These are phyloP conservation scores for Caenorhabditis sinica DNA, from an alignment of 2,888 invertebrate genomes.

Conservation along the genomic window DNA sequence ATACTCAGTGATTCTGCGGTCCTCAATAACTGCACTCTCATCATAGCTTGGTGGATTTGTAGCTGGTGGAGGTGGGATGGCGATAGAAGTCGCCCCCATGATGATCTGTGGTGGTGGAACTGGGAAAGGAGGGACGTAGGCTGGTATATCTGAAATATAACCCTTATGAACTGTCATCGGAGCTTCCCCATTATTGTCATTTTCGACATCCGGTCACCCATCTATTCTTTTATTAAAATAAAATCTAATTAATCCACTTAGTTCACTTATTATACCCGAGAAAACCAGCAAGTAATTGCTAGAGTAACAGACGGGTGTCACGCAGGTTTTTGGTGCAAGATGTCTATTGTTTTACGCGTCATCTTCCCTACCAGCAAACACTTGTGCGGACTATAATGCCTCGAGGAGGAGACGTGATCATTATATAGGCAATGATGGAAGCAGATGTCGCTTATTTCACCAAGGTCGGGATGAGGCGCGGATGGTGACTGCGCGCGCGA, in stretches of 20 bases:
- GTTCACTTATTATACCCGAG: constrained; percentile 59
- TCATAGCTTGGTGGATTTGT: constrained; percentile 50
- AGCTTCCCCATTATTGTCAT: constrained; percentile 6
- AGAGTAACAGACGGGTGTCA: constrained; percentile 65
- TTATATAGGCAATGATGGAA: constrained; percentile 62
- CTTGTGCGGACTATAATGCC: constrained; percentile 55
- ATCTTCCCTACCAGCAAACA: constrained; percentile 37
- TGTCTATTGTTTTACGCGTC: constrained; percentile 64
- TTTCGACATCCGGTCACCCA: constrained; percentile 2
- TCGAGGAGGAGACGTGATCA: constrained; percentile 43
- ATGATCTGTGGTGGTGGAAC: constrained; percentile 51
- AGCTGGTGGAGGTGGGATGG: constrained; percentile 15
- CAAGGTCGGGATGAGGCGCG: constrained; percentile 54
- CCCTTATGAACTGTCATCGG: constrained; percentile 5
- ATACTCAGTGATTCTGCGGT: constrained; percentile 55
- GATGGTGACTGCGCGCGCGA: constrained; percentile 27
- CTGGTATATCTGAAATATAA: constrained; percentile 41
- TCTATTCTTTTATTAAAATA: constrained; percentile 9
- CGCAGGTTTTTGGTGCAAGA: constrained; percentile 56
- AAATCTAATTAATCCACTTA: constrained; percentile 67
- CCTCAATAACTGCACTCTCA: constrained; percentile 60
- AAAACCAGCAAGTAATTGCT: constrained; percentile 58
- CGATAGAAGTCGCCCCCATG: background rate
- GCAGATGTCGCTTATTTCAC: constrained; percentile 54
- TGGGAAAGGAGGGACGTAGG: constrained; percentile 47